Evolutionary conservation across 2,113 vertebrate species (phyloP), one percentile per base, ranked within the genome.

Genomic region (Perca schrenkii): DNA sequence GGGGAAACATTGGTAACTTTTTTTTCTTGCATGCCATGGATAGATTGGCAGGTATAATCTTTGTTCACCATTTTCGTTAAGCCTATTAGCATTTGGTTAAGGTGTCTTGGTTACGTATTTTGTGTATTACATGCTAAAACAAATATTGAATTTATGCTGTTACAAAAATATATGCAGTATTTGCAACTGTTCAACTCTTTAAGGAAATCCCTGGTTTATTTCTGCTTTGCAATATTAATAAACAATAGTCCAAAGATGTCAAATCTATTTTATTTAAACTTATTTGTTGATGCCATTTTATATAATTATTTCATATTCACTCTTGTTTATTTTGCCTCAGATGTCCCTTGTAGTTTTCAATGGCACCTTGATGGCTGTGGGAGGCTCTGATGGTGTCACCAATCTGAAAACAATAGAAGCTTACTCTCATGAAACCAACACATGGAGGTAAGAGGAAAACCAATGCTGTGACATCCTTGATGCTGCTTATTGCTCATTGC

Each of bases 381-480:
- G 94, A 43, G 95, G 93, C 52, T 93, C 73, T 46, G 94, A 95
- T 58, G 94, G 91, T 8, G 28, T 88, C n/a, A 86, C 89, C 17
- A 83, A 86, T 14, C 89, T 95, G 77, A 90, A 91, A 87, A 93
- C 94, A 1, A 77, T 94, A 14, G 93, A 94, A 43, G 81, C 77
- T 4, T 96, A 95, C 79, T 89, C 90, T 56, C 83, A 91, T 56
- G 92, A 96, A 50, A 89, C 79, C 63, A 95, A 94, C 77, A 80
- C 75, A 14, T 95, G 93, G 92, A 94, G 91, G 93, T 95, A 84
- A 88, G 58, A 72, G 2, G 28, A 43, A 36, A 77, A 15, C 2
- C n/a, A 21, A 0, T 14, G 1, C 19, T 11, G 10, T 16, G 25
- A 58, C 25, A 40, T 56, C 14, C 31, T 19, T 8, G 3, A 50